Conservation (phyloP, 1,140 invertebrate genomes). For the Leptonema lineaticorne region DNA sequence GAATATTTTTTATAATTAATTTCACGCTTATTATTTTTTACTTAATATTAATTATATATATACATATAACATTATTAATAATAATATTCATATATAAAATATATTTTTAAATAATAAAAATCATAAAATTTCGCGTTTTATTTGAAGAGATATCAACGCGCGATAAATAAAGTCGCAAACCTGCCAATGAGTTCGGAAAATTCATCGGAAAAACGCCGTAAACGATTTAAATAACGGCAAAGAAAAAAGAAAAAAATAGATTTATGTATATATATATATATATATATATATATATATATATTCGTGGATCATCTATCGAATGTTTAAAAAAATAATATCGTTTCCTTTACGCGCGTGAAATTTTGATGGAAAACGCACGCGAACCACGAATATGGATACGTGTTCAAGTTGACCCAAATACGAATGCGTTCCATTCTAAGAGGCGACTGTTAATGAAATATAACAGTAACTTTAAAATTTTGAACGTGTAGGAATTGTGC, state of each 20-base stretch:
- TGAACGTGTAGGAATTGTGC: conserved; percentile 20
- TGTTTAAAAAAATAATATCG: too few relatives aligned
- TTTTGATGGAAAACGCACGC: background rate
- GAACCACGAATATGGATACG: background rate
- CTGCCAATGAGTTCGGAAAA: too few relatives aligned
- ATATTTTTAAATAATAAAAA: background rate
- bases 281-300: too few relatives aligned
- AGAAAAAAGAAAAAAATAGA: background rate
- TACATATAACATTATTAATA: background rate
- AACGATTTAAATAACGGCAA: too few relatives aligned
- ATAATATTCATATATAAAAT: background rate
- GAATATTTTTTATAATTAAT: background rate
- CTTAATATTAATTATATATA: background rate
- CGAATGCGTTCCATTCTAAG: background rate
- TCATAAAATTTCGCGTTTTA: background rate
- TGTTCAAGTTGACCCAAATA: conserved; percentile 18
- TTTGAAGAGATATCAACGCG: background rate
- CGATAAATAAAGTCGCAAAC: background rate
- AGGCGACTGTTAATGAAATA: background rate
- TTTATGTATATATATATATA: background rate
- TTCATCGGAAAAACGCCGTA: too few relatives aligned
- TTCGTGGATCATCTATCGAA: too few relatives aligned
- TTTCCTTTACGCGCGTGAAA: background rate
- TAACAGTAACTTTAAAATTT: conserved; percentile 17
- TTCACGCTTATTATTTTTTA: background rate